phyloP scores from a whole-genome alignment of 1,140 invertebrate species.

The Trichonephila clavata region DNA sequence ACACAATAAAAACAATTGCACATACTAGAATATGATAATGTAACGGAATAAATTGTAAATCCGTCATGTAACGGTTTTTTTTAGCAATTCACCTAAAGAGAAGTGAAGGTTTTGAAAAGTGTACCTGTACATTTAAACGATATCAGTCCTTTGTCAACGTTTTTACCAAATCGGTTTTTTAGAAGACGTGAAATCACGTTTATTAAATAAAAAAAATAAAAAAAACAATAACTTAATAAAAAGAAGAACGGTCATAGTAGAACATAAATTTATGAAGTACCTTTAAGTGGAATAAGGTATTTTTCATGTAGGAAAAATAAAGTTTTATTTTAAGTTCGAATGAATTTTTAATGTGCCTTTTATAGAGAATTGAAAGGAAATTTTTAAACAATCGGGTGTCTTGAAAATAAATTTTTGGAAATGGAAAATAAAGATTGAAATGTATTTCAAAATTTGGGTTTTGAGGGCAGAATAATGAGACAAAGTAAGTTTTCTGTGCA shows the following conservation, averaged over 20 bases:
- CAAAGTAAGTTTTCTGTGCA: too few species aligned
- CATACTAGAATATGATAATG: too few species aligned
- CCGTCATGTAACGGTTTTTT: constrained; percentile 7
- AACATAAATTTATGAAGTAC: neutral
- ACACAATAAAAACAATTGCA: too few species aligned
- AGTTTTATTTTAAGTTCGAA: neutral
- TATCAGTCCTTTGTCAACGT: neutral
- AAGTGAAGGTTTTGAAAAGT: neutral
- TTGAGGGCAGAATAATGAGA: neutral
- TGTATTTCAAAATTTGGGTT: neutral
- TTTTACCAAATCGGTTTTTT: neutral
- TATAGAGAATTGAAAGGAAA: neutral
- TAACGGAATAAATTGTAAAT: too few species aligned
- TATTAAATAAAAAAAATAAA: neutral
- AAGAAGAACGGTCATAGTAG: neutral
- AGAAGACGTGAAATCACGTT: neutral
- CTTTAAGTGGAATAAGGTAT: neutral
- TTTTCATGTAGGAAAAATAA: neutral
- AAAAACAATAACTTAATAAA: neutral
- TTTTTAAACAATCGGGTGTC: neutral
- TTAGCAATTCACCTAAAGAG: neutral
- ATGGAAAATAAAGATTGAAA: neutral
- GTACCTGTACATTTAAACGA: neutral
- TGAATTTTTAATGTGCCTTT: neutral
- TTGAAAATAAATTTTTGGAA: neutral